Conservation (phyloP, 2,888 invertebrate genomes). For the Xestia c-nigrum region DNA sequence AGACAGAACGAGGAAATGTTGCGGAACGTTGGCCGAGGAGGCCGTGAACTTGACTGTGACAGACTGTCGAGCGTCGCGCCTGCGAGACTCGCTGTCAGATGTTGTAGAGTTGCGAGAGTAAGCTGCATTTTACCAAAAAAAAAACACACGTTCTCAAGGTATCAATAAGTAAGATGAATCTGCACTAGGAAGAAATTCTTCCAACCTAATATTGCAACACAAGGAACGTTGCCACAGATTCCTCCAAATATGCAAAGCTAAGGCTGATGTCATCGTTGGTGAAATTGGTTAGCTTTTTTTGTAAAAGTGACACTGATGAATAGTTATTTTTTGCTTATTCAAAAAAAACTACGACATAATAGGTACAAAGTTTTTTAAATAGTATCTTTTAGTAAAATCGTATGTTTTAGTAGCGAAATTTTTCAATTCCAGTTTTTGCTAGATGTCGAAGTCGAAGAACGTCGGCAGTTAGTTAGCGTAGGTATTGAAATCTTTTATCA, state of each 20-base stretch:
- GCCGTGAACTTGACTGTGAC: conserved; percentile 87
- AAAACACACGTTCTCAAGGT: conserved; percentile 5
- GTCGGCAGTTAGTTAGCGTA: neutral
- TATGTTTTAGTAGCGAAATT: neutral
- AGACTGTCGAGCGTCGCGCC: conserved; percentile 76
- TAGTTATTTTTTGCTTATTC: conserved; percentile 8
- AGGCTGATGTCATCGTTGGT: conserved; percentile 16
- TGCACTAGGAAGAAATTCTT: neutral
- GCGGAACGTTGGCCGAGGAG: conserved; percentile 73
- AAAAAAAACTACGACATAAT: conserved; percentile 3
- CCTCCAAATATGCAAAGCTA: conserved; percentile 6
- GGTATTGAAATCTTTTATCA: neutral
- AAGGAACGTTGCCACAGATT: neutral
- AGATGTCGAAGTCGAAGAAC: neutral
- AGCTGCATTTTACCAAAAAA: conserved; percentile 14
- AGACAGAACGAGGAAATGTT: conserved; percentile 77
- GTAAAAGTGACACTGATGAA: conserved; percentile 11
- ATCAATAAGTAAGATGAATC: neutral
- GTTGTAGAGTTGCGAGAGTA: conserved; percentile 31
- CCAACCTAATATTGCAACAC: neutral
- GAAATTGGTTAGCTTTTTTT: neutral
- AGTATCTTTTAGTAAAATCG: neutral
- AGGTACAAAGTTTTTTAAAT: conserved; percentile 3
- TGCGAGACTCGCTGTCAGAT: conserved; percentile 61
- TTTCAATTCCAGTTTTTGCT: neutral